phyloP scores from a whole-genome alignment of 2,113 vertebrate species.

The Lota lota region DNA sequence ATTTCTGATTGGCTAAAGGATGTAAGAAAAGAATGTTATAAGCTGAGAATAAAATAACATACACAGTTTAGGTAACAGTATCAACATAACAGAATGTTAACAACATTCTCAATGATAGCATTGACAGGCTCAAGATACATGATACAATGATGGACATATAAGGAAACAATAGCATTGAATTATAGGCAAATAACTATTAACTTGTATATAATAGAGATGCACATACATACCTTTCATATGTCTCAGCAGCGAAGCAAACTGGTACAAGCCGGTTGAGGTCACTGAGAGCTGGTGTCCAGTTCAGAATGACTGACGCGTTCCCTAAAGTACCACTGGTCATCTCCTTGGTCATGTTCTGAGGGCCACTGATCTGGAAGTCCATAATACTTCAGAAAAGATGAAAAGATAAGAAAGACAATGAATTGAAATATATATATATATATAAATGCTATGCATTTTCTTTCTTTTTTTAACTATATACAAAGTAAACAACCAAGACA shows the following conservation, averaged over 20 bases:
- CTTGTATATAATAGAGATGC: background rate
- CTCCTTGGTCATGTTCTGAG: slow-evolving; percentile 56
- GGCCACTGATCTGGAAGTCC: slow-evolving; percentile 73
- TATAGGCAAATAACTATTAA: too few species aligned
- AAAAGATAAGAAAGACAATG: background rate
- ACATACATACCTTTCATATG: slow-evolving; percentile 39
- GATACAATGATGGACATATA: background rate
- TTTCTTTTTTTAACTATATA: too few species aligned
- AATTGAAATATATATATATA: background rate
- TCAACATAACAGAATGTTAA: background rate
- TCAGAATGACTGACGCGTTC: slow-evolving; percentile 38
- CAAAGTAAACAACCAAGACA: too few species aligned
- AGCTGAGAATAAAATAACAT: slow-evolving; percentile 2
- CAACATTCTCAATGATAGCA: too few species aligned
- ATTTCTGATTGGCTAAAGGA: slow-evolving; percentile 69
- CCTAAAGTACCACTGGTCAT: slow-evolving; percentile 12
- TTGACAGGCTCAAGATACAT: background rate
- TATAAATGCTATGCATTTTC: too few species aligned
- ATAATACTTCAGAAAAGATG: slow-evolving; percentile 49
- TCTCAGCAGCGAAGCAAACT: slow-evolving; percentile 73
- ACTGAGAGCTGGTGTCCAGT: slow-evolving; percentile 53
- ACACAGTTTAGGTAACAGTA: background rate
- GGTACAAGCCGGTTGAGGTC: slow-evolving; percentile 52
- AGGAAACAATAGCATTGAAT: too few species aligned
- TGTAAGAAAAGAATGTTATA: background rate